A percentile compares a stretch with the other conserved stretches of the same genome.
Conservation (phyloP, 1,140 invertebrate genomes). For the Carposina sasakii region DNA sequence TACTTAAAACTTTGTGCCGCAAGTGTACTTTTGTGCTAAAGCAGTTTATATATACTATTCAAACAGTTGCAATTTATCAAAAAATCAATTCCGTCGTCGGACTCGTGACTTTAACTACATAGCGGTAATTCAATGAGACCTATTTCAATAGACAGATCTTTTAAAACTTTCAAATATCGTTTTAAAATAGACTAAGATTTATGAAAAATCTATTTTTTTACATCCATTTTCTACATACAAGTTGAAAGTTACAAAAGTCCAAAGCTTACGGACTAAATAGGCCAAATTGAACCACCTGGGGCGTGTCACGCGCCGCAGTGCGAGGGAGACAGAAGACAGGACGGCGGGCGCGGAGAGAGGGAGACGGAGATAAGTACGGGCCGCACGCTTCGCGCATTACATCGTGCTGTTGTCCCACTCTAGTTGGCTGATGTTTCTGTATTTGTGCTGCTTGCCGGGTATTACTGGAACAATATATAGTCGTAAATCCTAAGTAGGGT, state of each 20-base stretch:
- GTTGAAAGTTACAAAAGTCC: no score
- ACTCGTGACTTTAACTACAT: conserved; percentile 14
- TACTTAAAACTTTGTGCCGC: conserved; percentile 24
- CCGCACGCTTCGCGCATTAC: conserved; percentile 61
- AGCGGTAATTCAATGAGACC: not conserved
- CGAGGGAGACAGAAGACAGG: not conserved
- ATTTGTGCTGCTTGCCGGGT: conserved; percentile 72
- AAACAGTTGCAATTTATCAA: conserved; percentile 9
- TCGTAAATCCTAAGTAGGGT: no score
- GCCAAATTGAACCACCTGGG: not conserved
- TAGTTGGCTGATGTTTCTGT: conserved; percentile 79
- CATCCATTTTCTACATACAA: no score
- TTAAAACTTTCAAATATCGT: no score
- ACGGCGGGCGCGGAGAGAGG: conserved; percentile 1
- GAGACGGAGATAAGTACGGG: conserved; percentile 29
- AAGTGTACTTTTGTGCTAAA: conserved; percentile 27
- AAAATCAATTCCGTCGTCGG: conserved; percentile 53
- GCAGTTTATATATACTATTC: conserved; percentile 3
- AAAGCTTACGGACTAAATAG: not conserved
- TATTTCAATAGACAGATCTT: not conserved
- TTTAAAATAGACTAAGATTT: no score
- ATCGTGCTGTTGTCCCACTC: conserved; percentile 82
- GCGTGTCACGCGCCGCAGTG: not conserved
- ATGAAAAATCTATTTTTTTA: no score
- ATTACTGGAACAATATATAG: conserved; percentile 50